Percentiles rank a stretch among this genome's conserved stretches.
These are phyloP conservation scores for Micropterix aruncella DNA, from an alignment of 2,888 invertebrate genomes.

Conservation along the genomic window DNA sequence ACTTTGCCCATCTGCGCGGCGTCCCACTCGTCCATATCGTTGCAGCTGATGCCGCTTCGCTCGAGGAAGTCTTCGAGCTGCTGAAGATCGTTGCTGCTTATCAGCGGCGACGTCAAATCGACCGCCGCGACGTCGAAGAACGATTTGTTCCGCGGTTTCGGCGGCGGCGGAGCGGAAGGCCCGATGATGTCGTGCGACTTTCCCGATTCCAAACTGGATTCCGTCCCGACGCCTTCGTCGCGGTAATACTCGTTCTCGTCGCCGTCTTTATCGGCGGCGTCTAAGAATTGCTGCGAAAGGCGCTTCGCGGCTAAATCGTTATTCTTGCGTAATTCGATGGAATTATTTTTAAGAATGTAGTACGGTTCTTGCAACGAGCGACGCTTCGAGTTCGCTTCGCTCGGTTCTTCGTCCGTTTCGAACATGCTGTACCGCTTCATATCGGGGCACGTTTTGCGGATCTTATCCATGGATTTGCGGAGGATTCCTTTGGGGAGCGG, in stretches of 20 bases:
- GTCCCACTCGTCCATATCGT: conserved; percentile 51
- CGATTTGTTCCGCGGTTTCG: conserved; percentile 34
- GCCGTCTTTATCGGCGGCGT: conserved; percentile 38
- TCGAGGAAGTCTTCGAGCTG: conserved; percentile 59
- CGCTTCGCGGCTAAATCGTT: conserved; percentile 38
- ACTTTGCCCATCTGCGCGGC: conserved; percentile 57
- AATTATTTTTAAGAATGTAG: conserved; percentile 39
- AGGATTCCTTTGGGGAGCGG: conserved; percentile 61
- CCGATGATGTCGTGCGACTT: conserved; percentile 38
- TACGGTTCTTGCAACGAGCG: conserved; percentile 66
- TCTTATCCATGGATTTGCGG: conserved; percentile 45
- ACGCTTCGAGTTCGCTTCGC: conserved; percentile 48
- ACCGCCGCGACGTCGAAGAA: conserved; percentile 23
- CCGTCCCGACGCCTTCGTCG: conserved; percentile 49
- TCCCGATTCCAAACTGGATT: conserved; percentile 41
- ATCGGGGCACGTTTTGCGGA: conserved; percentile 33
- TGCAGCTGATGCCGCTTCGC: conserved; percentile 53
- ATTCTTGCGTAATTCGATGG: conserved; percentile 32
- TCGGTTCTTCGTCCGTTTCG: conserved; percentile 48
- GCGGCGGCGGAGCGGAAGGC: conserved; percentile 37
- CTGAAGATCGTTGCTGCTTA: conserved; percentile 47
- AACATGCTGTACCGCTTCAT: conserved; percentile 69
- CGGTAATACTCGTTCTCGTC: conserved; percentile 39
- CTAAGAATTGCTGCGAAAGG: conserved; percentile 35
- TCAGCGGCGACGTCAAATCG: conserved; percentile 35